Evolutionary conservation across 2,888 invertebrate genomes (phyloP).

Genomic region (Drosophila suboccidentalis): DNA sequence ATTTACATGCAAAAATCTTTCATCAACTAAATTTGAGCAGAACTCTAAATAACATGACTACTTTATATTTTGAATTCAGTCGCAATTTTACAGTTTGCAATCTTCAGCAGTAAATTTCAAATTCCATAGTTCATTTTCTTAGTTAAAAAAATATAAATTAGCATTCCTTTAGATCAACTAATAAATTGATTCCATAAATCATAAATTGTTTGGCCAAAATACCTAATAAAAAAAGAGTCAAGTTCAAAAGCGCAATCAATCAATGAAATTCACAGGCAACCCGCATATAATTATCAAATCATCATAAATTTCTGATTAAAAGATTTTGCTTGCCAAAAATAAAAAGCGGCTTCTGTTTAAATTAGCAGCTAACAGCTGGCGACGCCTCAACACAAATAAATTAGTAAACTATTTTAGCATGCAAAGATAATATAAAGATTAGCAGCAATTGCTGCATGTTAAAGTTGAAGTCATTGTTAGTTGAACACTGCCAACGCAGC

Average conservation of each 20-base stretch:
- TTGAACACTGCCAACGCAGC: conserved; percentile 16
- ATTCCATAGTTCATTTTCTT: neutral
- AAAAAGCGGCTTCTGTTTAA: conserved; percentile 36
- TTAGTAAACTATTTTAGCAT: neutral
- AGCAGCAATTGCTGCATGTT: neutral
- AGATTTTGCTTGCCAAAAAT: conserved; percentile 7
- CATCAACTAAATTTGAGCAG: too few relatives aligned
- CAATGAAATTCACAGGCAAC: conserved; percentile 38
- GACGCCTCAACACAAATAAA: conserved; percentile 11
- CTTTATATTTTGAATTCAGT: too few relatives aligned
- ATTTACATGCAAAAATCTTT: too few relatives aligned
- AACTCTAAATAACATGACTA: too few relatives aligned
- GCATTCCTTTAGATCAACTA: conserved; percentile 24
- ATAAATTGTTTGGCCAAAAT: conserved; percentile 24
- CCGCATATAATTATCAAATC: conserved; percentile 28
- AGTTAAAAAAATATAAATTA: neutral
- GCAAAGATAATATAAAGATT: neutral
- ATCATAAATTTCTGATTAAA: conserved; percentile 20
- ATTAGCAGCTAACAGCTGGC: neutral
- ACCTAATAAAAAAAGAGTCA: conserved; percentile 47
- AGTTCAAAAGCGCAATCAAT: conserved; percentile 67
- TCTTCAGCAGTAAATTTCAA: neutral
- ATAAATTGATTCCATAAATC: conserved; percentile 47
- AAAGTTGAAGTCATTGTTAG: neutral
- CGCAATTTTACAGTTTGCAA: too few relatives aligned